phyloP scores from a whole-genome alignment of 2,797 vertebrate species.

The Galagoides demidoff region DNA sequence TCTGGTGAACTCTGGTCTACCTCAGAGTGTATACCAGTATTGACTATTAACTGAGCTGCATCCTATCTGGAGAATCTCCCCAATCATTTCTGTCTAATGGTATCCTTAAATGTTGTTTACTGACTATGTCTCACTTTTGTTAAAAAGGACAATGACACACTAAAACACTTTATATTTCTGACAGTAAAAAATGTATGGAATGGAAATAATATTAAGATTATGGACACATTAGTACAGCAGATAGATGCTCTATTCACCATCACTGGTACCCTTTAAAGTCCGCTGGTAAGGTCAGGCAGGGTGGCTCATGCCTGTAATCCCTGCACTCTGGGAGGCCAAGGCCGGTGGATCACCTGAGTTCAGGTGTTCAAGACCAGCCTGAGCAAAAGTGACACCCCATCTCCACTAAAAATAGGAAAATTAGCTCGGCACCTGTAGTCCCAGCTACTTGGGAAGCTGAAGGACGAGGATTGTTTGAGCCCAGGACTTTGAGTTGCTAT shows the following conservation, averaged over 20 bases:
- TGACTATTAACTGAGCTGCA: neutral
- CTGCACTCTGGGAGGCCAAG: no score
- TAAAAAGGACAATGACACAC: neutral
- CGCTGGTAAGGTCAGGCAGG: neutral
- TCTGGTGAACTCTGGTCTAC: neutral
- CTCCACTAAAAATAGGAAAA: no score
- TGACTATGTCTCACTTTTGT: neutral
- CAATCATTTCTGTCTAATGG: neutral
- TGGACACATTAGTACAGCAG: neutral
- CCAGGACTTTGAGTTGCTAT: no score
- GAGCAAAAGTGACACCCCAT: no score
- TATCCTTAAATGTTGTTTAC: rapidly evolving
- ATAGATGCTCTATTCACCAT: neutral
- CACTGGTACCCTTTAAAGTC: neutral
- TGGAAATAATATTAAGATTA: neutral
- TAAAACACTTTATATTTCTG: neutral
- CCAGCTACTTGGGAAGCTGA: neutral
- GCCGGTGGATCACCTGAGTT: no score
- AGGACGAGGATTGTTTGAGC: no score
- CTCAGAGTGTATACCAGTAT: no score
- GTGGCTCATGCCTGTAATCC: no score
- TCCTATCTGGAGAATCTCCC: neutral
- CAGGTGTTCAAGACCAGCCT: no score
- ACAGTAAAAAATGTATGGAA: neutral
- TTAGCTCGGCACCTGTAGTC: no score